Evolutionary conservation across 2,888 invertebrate species (phyloP), one percentile per base, ranked within the genome.

Genomic region (Spodoptera exigua): DNA sequence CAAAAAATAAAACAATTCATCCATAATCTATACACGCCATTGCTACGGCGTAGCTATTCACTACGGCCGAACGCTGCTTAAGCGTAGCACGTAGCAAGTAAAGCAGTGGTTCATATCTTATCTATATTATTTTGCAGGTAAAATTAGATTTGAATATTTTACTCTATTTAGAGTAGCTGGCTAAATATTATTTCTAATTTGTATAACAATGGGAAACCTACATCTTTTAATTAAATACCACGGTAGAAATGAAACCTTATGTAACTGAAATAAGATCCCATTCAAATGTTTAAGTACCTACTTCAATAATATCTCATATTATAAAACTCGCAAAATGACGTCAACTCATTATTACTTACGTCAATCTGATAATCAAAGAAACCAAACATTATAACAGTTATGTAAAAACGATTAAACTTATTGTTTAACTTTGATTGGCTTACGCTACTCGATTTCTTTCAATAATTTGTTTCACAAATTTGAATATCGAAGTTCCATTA

Each of bases 181-280:
- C 17, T 17, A 27, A 27, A 27, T 27, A 27, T 27, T 27, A 27
- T 27, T 27, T 27, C 27, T 27, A 27, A 3, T 27, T 9, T 27
- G 0, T 27, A 27, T 27, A 27, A 27, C 1, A 14, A 14, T 4
- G 1, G 12, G 3, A 17, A 27, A 27, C 10, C 40, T 0, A 12
- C 17, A 36, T 57, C 35, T 12, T 10, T 21, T 27, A 36, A 36
- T 57, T 43, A 43, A 57, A 35, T 57, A 16, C 35, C 12, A 27
- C 12, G 12, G 13, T 56, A 11, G 12, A 13, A 34, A 36, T 14
- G 12, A 36, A 57, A 27, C 17, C 17, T 57, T 43, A 27, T 43
- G 58, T 43, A 17, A 43, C 36, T 43, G 12, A 27, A 43, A 57
- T 58, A 37, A 2, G 14, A 18, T 44, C 14, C 17, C 13, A 12